These are phyloP conservation scores for Sinocyclocheilus maitianheensis DNA, from an alignment of 2,113 vertebrate genomes.

Conservation along the genomic window DNA sequence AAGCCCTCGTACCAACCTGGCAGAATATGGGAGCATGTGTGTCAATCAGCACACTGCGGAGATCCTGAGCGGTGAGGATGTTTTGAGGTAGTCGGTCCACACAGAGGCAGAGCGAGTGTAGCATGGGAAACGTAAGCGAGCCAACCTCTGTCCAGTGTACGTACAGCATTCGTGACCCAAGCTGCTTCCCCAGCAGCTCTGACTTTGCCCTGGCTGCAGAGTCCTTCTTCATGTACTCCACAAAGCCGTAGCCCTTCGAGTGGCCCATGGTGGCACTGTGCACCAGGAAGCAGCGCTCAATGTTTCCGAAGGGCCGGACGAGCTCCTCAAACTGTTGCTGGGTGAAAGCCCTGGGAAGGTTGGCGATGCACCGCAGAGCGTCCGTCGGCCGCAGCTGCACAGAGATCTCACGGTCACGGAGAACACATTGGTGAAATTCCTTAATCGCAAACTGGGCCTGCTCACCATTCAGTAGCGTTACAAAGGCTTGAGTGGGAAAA, in stretches of 20 bases:
- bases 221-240: constrained; percentile 98
- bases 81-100: constrained; percentile 82
- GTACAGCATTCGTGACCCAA: constrained; percentile 88
- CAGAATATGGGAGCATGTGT: constrained; percentile 80
- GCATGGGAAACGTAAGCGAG: constrained; percentile 79
- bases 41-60: constrained; percentile 74
- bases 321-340: constrained; percentile 93
- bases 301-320: constrained; percentile 88
- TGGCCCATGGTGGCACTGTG: constrained; percentile 82
- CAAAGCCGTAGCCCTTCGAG: constrained; percentile 93
- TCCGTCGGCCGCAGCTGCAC: constrained; percentile 93
- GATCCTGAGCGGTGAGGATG: constrained; percentile 78
- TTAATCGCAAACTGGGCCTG: constrained; percentile 87
- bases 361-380: constrained; percentile 88
- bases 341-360: constrained; percentile 83
- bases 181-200: constrained; percentile 85
- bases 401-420: constrained; percentile 85
- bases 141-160: constrained; percentile 92
- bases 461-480: constrained; percentile 89
- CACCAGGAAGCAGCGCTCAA: constrained; percentile 92
- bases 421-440: constrained; percentile 81
- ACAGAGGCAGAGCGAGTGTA: constrained; percentile 88
- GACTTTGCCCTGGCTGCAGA: constrained; percentile 90
- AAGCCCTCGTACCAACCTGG: constrained; percentile 75
- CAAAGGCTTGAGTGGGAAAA: constrained; percentile 75